Base-by-base conservation (phyloP, 2,797 vertebrate genomes). In the Emys orbicularis region DNA sequence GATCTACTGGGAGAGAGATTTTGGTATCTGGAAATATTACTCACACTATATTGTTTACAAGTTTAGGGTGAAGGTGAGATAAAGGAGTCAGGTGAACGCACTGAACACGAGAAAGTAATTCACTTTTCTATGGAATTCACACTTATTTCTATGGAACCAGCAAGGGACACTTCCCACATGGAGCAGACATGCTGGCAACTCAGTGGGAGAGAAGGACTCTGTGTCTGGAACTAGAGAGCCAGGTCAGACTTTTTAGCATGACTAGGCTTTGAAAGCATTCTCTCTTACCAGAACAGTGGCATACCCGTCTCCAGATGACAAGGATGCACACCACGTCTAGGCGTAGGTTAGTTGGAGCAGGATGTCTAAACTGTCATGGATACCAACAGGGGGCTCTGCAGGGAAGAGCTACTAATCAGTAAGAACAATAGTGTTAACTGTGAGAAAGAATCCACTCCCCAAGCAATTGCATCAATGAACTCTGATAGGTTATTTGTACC, bases 71-170 rank as follows among this genome's bases (percentile, higher is more conserved):
- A 13, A 50, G 85, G 34, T n/a, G 13, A 31, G 79, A 44, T n/a
- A 25, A 0, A 0, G 1, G 34, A 4, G 34, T n/a, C 34, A 19
- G 34, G 41, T 2, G 23, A 81, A 50, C 31, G 56, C 76, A 81
- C 2, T 53, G 31, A 8, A 50, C 31, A 12, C 59, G 11, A 3
- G 29, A 2, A 49, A 41, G 29, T 2, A 18, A 18, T 11, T 83
- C 47, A 5, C 52, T 57, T 54, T 23, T 54, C 53, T 54, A 54
- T 1, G 15, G 81, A 49, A 16, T 16, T 31, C 53, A 34, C 12
- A 11, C 8, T 23, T 81, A 56, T 52, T 79, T 57, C 53, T 56
- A 56, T 25, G 61, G 34, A 81, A 16, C 29, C 1, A 82, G 65
- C 10, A 41, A 25, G 50, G 86, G 19, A 34, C 19, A 72, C n/a